These are phyloP conservation scores for Macrotis lagotis DNA, from an alignment of 2,113 vertebrate genomes.

Conservation along the genomic window DNA sequence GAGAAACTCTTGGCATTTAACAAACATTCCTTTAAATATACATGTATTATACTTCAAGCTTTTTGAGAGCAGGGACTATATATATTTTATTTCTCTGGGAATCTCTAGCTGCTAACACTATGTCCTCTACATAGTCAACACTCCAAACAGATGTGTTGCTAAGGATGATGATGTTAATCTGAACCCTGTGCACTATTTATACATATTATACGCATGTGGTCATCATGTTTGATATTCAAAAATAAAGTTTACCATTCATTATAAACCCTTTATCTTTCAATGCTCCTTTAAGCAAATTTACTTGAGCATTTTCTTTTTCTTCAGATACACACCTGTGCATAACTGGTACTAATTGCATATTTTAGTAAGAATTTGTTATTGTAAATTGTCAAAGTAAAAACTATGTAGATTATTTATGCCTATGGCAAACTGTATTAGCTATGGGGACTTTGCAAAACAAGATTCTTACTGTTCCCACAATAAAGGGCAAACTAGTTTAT, in stretches of 20 bases:
- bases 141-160: not conserved
- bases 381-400: not conserved
- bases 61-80: not conserved
- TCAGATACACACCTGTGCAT: not conserved
- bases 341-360: not conserved
- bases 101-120: not conserved
- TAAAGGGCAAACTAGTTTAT: not conserved
- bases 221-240: not conserved
- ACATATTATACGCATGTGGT: not conserved
- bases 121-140: not conserved
- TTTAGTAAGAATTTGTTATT: not conserved
- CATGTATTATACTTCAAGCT: not conserved
- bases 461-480: not conserved
- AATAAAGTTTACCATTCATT: not conserved
- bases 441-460: not conserved
- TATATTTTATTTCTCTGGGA: not conserved
- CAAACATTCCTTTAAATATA: not conserved
- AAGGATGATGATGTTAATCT: not conserved
- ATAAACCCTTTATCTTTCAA: not conserved
- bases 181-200: not conserved
- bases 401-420: rapidly evolving
- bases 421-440: not conserved
- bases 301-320: not conserved
- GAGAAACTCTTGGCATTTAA: not conserved
- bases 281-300: not conserved